Evolutionary conservation across 1,140 invertebrate genomes (phyloP).

Genomic region (Brachionus rubens): DNA sequence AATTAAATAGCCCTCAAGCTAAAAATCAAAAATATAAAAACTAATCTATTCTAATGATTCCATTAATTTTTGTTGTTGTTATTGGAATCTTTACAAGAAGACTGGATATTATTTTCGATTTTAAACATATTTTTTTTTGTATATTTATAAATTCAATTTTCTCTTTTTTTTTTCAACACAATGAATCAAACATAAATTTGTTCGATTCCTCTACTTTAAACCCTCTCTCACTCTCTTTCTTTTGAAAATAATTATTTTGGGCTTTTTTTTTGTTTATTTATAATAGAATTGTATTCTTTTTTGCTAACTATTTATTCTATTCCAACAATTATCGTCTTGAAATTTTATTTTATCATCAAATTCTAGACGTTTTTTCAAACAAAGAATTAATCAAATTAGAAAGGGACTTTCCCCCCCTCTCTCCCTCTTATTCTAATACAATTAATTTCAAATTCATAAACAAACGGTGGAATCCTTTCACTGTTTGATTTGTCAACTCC

Average conservation of each 20-base stretch:
- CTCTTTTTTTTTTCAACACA: constrained; percentile 23
- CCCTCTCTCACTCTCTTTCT: too few relatives aligned
- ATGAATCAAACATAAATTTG: constrained; percentile 16
- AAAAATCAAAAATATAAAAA: too few relatives aligned
- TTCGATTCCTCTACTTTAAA: neutral
- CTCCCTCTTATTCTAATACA: neutral
- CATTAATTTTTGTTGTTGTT: too few relatives aligned
- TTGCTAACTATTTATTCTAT: neutral
- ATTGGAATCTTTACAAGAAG: too few relatives aligned
- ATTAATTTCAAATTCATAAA: neutral
- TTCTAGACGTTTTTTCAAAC: constrained; percentile 33
- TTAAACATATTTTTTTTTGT: too few relatives aligned
- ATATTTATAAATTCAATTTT: too few relatives aligned
- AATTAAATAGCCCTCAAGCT: too few relatives aligned
- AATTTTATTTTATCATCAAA: constrained; percentile 15
- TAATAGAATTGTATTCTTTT: neutral
- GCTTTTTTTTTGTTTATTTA: neutral
- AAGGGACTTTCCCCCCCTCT: neutral
- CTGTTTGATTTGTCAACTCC: neutral
- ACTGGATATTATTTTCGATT: too few relatives aligned
- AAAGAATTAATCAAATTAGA: constrained; percentile 24
- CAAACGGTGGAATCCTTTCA: neutral
- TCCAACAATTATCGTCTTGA: constrained; percentile 2
- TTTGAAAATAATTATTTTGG: too few relatives aligned
- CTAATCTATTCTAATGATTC: too few relatives aligned